These are phyloP conservation scores for Ibycter americanus DNA, from an alignment of 2,797 vertebrate species.

Conservation along the genomic window DNA sequence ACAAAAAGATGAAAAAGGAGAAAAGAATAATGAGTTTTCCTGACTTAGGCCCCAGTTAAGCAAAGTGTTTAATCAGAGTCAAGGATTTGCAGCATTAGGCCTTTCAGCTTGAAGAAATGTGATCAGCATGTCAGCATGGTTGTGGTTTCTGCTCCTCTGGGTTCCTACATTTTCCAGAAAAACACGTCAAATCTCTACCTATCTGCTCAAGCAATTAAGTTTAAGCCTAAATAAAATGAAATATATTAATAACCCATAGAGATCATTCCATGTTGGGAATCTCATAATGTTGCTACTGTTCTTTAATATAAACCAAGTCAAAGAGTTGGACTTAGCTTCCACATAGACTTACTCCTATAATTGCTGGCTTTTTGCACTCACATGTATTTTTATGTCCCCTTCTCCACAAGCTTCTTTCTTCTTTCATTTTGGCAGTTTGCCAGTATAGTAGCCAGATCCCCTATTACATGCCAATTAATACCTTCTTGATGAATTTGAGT, in stretches of 20 bases:
- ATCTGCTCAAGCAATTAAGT: not conserved
- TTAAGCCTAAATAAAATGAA: constrained; percentile 18
- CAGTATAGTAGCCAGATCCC: constrained; percentile 41
- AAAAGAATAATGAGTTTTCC: constrained; percentile 19
- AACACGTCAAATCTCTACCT: not conserved
- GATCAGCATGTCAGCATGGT: not conserved
- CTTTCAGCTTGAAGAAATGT: not conserved
- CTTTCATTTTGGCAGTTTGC: constrained; percentile 45
- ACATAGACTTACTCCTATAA: not conserved
- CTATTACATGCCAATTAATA: constrained; percentile 66
- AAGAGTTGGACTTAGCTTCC: not conserved
- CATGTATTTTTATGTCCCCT: constrained; percentile 6
- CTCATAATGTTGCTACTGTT: not conserved
- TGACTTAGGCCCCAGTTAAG: not conserved
- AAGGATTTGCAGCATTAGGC: not conserved
- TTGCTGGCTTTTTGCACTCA: not conserved
- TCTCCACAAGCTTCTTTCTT: constrained; percentile 32
- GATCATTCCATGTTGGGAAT: not conserved
- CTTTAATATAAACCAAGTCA: not conserved
- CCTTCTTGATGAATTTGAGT: constrained; percentile 65
- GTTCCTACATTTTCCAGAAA: not conserved
- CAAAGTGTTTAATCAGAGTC: not conserved
- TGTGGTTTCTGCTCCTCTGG: not conserved
- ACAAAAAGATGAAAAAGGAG: not conserved
- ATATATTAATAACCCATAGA: constrained; percentile 2